These are phyloP conservation scores for Blera fallax DNA, from an alignment of 2,888 invertebrate species.

Conservation along the genomic window DNA sequence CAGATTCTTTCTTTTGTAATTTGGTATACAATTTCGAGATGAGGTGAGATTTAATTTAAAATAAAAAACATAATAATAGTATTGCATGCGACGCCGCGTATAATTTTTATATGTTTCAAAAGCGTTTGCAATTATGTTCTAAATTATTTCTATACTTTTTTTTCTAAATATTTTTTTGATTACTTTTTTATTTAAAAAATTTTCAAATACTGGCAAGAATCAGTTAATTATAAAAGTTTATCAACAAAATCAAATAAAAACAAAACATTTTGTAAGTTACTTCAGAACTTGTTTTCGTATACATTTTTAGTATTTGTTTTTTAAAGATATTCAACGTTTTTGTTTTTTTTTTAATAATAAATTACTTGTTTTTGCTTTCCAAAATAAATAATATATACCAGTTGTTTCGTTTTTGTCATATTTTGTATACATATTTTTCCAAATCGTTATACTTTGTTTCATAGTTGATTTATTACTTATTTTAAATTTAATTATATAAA, in stretches of 20 bases:
- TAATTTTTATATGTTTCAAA: neutral
- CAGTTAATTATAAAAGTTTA: slow-evolving; percentile 31
- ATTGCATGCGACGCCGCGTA: slow-evolving; percentile 9
- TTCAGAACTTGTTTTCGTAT: slow-evolving; percentile 69
- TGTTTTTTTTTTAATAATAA: slow-evolving; percentile 42
- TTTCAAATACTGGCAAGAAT: slow-evolving; percentile 67
- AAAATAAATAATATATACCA: slow-evolving; percentile 45
- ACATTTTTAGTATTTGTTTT: slow-evolving; percentile 56
- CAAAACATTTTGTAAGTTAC: slow-evolving; percentile 66
- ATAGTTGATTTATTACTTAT: slow-evolving; percentile 66
- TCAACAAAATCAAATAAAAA: slow-evolving; percentile 51
- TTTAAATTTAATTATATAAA: slow-evolving; percentile 69
- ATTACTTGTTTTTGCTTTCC: slow-evolving; percentile 42
- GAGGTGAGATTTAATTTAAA: slow-evolving; percentile 14
- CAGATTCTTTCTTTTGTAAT: slow-evolving; percentile 64
- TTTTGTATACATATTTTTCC: slow-evolving; percentile 63
- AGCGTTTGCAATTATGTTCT: slow-evolving; percentile 45
- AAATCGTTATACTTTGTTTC: slow-evolving; percentile 72
- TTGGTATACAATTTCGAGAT: slow-evolving; percentile 63
- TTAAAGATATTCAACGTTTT: slow-evolving; percentile 31
- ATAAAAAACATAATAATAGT: slow-evolving; percentile 10
- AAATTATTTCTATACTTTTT: slow-evolving; percentile 47
- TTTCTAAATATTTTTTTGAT: slow-evolving; percentile 59
- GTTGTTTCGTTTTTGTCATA: slow-evolving; percentile 21
- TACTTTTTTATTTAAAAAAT: slow-evolving; percentile 52